Conservation (phyloP, 2,888 invertebrate species). For the Callyntrura sp. region DNA sequence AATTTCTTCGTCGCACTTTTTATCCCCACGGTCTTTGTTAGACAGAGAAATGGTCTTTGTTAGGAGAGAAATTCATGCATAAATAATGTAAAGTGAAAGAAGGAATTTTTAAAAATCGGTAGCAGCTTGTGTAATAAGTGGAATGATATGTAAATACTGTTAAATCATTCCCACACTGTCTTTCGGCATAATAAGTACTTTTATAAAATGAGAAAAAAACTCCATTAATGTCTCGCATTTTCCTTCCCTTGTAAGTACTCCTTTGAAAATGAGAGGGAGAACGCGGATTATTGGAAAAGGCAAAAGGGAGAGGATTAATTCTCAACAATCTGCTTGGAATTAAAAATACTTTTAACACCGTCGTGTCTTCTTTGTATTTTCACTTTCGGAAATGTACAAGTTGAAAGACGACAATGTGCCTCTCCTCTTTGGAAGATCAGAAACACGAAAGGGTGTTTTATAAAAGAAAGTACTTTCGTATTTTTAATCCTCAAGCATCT, state of each 20-base stretch:
- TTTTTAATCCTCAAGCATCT: neutral
- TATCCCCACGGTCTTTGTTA: neutral
- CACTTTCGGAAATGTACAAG: slow-evolving; percentile 39
- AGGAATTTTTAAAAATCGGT: slow-evolving; percentile 11
- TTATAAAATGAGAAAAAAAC: slow-evolving; percentile 30
- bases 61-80: slow-evolving; percentile 46
- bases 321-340: slow-evolving; percentile 35
- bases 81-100: slow-evolving; percentile 52
- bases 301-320: slow-evolving; percentile 52
- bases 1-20: slow-evolving; percentile 3
- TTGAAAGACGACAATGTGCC: slow-evolving; percentile 1
- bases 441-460: slow-evolving; percentile 32
- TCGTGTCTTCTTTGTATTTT: neutral
- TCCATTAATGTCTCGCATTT: neutral
- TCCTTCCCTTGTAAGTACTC: neutral
- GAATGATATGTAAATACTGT: slow-evolving; percentile 55
- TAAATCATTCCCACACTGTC: slow-evolving; percentile 46
- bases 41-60: neutral
- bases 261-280: neutral
- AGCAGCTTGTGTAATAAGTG: slow-evolving; percentile 46
- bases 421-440: slow-evolving; percentile 33
- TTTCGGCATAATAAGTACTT: slow-evolving; percentile 53
- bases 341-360: neutral
- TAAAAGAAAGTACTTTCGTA: slow-evolving; percentile 15
- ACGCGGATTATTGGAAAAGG: slow-evolving; percentile 25